These are phyloP conservation scores for Prenolepis imparis DNA, from an alignment of 2,888 invertebrate species.

Conservation along the genomic window DNA sequence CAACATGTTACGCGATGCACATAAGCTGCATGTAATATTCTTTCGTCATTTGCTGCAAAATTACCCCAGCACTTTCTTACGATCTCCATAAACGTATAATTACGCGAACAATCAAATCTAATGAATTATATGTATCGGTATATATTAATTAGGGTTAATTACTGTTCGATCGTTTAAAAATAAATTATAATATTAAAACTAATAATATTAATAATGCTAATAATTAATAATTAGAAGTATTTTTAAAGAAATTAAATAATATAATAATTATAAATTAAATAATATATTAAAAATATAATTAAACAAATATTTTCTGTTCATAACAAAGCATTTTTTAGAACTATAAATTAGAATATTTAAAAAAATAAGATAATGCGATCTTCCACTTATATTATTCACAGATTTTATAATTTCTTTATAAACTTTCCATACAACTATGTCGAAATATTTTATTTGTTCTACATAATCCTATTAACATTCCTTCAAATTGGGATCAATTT, in stretches of 20 bases:
- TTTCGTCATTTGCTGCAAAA: neutral
- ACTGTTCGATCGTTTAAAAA: neutral
- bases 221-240: neutral
- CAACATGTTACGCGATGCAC: neutral
- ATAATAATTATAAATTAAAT: neutral
- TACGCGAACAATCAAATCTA: conserved; percentile 1
- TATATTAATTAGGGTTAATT: neutral
- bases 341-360: neutral
- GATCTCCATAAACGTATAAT: neutral
- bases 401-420: neutral
- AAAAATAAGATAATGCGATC: neutral
- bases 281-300: neutral
- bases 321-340: neutral
- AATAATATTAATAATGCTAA: neutral
- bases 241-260: neutral
- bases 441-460: neutral
- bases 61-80: neutral
- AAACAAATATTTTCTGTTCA: neutral
- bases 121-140: neutral
- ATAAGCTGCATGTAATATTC: conserved; percentile 2
- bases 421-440: neutral
- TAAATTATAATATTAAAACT: neutral
- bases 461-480: neutral
- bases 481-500: neutral
- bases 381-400: neutral